These are phyloP conservation scores for Oncopodura yosiiana DNA, from an alignment of 1,140 invertebrate species.

Conservation along the genomic window DNA sequence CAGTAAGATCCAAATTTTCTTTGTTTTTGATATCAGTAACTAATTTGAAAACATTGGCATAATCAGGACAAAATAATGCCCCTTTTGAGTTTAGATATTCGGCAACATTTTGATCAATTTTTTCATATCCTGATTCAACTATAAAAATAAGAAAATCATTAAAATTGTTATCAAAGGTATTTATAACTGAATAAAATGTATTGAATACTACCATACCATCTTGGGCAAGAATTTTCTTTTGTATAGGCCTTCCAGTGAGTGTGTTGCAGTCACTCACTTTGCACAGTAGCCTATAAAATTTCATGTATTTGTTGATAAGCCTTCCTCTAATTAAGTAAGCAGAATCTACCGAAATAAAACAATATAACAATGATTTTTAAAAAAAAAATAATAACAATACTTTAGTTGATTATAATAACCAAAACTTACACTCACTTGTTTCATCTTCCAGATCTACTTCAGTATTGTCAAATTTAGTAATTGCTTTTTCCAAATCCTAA, in stretches of 20 bases:
- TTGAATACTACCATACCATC: not conserved
- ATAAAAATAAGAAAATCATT: not conserved
- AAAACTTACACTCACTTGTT: not conserved
- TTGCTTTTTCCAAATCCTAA: not conserved
- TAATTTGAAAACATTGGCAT: not conserved
- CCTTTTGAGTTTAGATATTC: slow-evolving; percentile 2
- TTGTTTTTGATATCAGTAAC: not conserved
- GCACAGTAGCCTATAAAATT: not conserved
- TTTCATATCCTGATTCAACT: not conserved
- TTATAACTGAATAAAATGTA: not conserved
- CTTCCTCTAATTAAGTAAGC: not conserved
- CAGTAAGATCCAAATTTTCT: no score
- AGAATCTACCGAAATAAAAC: not conserved
- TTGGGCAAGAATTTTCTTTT: not conserved
- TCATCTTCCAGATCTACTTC: not conserved
- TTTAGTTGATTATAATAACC: not conserved
- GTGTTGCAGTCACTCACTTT: no score
- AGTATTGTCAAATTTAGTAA: not conserved
- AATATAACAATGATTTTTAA: no score
- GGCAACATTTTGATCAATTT: not conserved
- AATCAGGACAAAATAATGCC: not conserved
- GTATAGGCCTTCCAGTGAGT: no score
- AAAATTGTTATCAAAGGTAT: not conserved
- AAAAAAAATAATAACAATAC: no score
- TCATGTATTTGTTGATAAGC: not conserved